phyloP scores from a whole-genome alignment of 2,888 invertebrate species.

The Chrysomela aeneicollis region DNA sequence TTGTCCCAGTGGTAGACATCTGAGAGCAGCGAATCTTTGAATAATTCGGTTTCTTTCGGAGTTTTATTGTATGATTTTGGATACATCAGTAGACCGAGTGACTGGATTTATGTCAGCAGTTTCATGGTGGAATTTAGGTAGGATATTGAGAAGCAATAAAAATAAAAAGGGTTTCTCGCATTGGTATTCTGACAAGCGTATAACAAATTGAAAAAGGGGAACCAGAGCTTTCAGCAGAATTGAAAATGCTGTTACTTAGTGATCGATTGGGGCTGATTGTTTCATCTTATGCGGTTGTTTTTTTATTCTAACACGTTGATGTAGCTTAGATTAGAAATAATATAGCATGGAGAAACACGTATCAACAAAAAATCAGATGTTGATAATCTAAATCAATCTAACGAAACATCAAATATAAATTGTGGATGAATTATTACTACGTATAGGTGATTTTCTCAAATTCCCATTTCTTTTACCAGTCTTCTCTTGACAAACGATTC shows the following conservation, averaged over 20 bases:
- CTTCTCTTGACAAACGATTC: too few relatives aligned
- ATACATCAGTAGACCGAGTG: neutral
- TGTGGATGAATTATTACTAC: too few relatives aligned
- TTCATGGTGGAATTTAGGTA: neutral
- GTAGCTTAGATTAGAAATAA: too few relatives aligned
- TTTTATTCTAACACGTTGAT: too few relatives aligned
- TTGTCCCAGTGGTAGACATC: constrained; percentile 20
- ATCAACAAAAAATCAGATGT: too few relatives aligned
- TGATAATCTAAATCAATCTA: too few relatives aligned
- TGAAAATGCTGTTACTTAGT: neutral
- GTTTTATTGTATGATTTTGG: constrained; percentile 9
- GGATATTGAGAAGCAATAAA: neutral
- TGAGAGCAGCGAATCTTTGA: constrained; percentile 23
- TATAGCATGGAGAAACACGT: too few relatives aligned
- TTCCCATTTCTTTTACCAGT: too few relatives aligned
- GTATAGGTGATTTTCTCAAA: too few relatives aligned
- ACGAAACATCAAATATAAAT: too few relatives aligned
- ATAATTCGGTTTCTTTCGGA: constrained; percentile 22
- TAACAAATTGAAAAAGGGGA: constrained; percentile 1
- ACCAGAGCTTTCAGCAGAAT: neutral
- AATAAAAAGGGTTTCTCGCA: neutral
- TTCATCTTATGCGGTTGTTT: neutral
- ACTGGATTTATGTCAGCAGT: neutral
- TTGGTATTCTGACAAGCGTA: neutral
- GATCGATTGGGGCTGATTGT: neutral